Conservation (phyloP, 2,888 invertebrate species). For the Baccha elongata region DNA sequence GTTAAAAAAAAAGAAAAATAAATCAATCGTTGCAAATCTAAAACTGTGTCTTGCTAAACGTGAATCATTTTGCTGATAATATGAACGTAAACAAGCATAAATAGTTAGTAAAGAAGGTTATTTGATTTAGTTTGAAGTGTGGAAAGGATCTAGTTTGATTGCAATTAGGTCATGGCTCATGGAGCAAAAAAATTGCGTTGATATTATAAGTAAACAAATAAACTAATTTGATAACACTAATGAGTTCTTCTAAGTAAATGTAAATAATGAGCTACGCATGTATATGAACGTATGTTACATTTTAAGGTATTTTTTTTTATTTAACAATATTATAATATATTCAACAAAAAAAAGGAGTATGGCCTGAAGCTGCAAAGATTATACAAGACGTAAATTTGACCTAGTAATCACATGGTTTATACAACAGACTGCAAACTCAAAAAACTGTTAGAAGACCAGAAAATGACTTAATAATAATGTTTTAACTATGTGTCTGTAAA, state of each 20-base stretch:
- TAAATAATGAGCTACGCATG: not conserved
- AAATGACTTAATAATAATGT: too few species aligned
- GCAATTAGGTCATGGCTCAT: conserved; percentile 17
- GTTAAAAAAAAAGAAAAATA: not conserved
- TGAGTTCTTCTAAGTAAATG: not conserved
- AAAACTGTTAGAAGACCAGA: too few species aligned
- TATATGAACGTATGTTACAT: too few species aligned
- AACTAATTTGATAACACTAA: not conserved
- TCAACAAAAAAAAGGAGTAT: too few species aligned
- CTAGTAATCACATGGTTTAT: too few species aligned
- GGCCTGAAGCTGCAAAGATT: too few species aligned
- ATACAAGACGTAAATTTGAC: too few species aligned
- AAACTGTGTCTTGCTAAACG: not conserved
- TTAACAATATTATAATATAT: too few species aligned
- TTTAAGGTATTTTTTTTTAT: too few species aligned
- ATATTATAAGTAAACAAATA: conserved; percentile 7
- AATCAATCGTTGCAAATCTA: not conserved
- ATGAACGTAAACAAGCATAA: conserved; percentile 3
- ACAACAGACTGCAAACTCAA: too few species aligned
- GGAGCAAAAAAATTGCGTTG: not conserved
- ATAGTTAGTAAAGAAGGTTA: conserved; percentile 21
- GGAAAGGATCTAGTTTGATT: not conserved
- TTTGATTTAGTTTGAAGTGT: not conserved
- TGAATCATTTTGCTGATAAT: not conserved
- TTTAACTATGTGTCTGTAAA: too few species aligned